Evolutionary conservation across 2,113 vertebrate species (phyloP), one percentile per base, ranked within the genome.

Genomic region (Salvator merianae): DNA sequence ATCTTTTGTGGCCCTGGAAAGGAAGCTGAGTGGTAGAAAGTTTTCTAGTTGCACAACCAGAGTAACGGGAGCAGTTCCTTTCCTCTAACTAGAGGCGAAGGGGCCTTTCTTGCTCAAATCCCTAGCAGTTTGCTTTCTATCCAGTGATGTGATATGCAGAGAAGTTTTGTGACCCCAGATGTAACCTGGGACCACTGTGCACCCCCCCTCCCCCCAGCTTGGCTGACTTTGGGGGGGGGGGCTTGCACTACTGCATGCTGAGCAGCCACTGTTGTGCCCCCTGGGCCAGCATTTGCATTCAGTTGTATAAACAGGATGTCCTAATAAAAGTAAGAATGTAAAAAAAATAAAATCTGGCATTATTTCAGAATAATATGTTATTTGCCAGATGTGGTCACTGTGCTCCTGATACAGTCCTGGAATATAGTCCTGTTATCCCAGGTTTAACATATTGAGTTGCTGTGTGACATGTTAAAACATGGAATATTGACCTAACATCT

Each of bases 251-350:
- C 74, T 77, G 79, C 85, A 78, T 77, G 85, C 80, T 71, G 66
- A 71, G 76, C 83, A 59, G 69, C 68, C n/a, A 32, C 28, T 14
- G 1, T 30, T 2, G 10, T 34, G 65, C 66, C n/a, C 83, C 36
- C 75, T 0, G 40, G 30, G 66, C 53, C 69, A 34, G 68, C 68
- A 78, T 77, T 40, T 32, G 80, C 74, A 72, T 53, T 73, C 16
- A 18, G 22, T 74, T 82, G 74, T 78, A 82, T 18, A n/a, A 62
- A 36, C 18, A 65, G 85, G 66, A n/a, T 22, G 32, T 71, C 80
- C 75, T 28, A 84, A 82, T 82, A 84, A 86, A 86, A 86, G 80
- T 78, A 74, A 34, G 74, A 72, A 63, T 86, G 68, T 38, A 50
- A n/a, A n/a, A n/a, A n/a, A n/a, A n/a, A n/a, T n/a, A n/a, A n/a